A percentile compares a stretch with the other conserved stretches of the same genome.
Conservation (phyloP, 2,113 vertebrate species). For the Cochlearius cochlearius region DNA sequence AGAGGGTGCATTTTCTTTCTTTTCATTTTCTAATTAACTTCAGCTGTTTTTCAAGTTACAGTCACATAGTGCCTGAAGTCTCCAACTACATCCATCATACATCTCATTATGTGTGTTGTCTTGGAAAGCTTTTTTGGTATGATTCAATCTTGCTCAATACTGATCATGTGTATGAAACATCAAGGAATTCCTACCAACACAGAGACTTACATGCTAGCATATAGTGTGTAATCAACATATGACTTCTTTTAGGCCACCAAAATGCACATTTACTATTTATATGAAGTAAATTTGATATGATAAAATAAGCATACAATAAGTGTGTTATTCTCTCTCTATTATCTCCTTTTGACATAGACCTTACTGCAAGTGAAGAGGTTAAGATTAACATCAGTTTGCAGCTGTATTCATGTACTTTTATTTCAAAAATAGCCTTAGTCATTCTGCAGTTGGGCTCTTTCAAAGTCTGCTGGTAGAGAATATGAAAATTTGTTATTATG, state of each 20-base stretch:
- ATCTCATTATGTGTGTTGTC: not conserved
- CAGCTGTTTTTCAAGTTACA: not conserved
- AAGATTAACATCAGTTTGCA: not conserved
- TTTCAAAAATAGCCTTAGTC: not conserved
- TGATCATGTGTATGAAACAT: not conserved
- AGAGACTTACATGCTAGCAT: not conserved
- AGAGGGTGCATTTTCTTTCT: not conserved
- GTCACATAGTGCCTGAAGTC: not conserved
- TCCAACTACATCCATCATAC: not conserved
- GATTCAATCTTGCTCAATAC: not conserved
- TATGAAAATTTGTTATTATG: not conserved
- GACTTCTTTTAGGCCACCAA: not conserved
- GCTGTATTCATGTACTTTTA: not conserved
- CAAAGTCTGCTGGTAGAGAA: not conserved
- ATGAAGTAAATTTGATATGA: not conserved
- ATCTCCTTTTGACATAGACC: not conserved
- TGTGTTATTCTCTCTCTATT: not conserved
- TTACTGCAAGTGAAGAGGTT: not conserved
- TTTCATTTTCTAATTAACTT: not conserved
- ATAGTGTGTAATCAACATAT: not conserved
- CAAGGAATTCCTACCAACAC: not conserved
- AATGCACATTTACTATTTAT: not conserved
- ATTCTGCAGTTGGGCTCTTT: not conserved
- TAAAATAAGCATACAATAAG: not conserved
- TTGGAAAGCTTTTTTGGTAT: not conserved